Evolutionary conservation across 2,888 invertebrate genomes (phyloP), one percentile per base, ranked within the genome.

Genomic region (Amblyjoppa proteus): DNA sequence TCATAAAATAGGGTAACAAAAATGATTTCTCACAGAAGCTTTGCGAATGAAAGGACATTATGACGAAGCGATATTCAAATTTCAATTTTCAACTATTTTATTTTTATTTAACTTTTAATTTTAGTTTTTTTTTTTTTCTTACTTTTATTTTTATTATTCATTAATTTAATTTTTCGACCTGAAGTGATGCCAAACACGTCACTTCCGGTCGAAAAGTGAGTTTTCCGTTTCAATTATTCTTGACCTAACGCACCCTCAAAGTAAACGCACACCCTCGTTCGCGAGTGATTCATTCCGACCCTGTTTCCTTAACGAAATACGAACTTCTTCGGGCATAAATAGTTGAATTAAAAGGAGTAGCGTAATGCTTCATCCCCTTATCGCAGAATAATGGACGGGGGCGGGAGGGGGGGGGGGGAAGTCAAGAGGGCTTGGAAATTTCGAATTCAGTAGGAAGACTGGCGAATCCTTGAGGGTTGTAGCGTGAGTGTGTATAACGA

Each of bases 361-460:
- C 61, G 68, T 41, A 34, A 74, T 70, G 41, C 69, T 75, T 82
- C 74, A 16, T 56, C 66, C 80, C 71, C 69, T 83, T 85, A 76
- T 74, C 45, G 58, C 31, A 73, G 79, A 82, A 85, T 85, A 85
- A 85, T 79, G 79, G 49, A 41, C 25, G 75, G 66, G 41, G 6
- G 61, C 20, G 20, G 20, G 13, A n/a, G 41, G 13, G 4, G 41
- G 20, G 20, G 13, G 34, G 41, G 13, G 4, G 41, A 41, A 68
- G 68, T 41, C 68, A 80, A 84, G 84, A 74, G 75, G 77, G 83
- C 74, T 81, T 49, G 61, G 83, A 86, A 86, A 83, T 83, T 86
- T 83, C 81, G 86, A 86, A 86, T 81, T 74, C 77, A 81, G 81
- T 66, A 77, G 80, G 74, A 83, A 83, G 81, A 74, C 38, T 49